Base-by-base conservation (phyloP, 2,888 invertebrate species). In the Pogonocherus hispidulus region DNA sequence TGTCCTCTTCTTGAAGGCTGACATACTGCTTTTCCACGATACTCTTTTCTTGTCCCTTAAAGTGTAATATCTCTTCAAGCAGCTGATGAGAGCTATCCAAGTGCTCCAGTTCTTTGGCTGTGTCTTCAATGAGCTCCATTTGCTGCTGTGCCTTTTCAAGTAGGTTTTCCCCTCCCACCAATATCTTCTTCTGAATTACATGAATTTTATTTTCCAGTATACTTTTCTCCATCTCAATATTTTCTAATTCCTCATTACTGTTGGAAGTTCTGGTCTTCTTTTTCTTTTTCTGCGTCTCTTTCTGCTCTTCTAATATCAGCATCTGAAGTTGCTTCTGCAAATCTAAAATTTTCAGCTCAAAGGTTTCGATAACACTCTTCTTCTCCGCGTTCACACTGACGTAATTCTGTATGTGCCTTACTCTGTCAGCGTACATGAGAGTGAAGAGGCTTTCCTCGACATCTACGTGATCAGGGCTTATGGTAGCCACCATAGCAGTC, bases 131-230 rank as follows among this genome's bases (percentile, higher is more conserved):
- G 57, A 98, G 87, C 56, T 90, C 88, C 55, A 96, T 93, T 83
- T 98, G 98, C 0, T 94, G 91, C 82, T 97, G 95, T 0, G 97
- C 97, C 83, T 97, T 98, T 83, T 98, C 97, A 67, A 98, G 87
- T 5, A 99, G 88, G 86, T 99, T 98, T 86, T 98, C 98, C 0
- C 99, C 99, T 0, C 99, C 99, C 0, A 98, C 94, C 19, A 99
- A 89, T 62, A 99, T 96, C 85, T 97, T 97, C 67, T 94, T 94
- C 84, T 98, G 93, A 84, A 94, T 89, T 46, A 90, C 89, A 73
- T 88, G 87, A 60, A 92, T 91, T 78, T 90, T 88, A 65, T 85
- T 83, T 6, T 87, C 83, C 22, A 92, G 82, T 52, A 86, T 86
- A 70, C 89, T 88, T 65, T 84, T 87, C 79, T 85, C 86, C 16